Conservation (phyloP, 2,797 vertebrate genomes). For the Characodon lateralis region DNA sequence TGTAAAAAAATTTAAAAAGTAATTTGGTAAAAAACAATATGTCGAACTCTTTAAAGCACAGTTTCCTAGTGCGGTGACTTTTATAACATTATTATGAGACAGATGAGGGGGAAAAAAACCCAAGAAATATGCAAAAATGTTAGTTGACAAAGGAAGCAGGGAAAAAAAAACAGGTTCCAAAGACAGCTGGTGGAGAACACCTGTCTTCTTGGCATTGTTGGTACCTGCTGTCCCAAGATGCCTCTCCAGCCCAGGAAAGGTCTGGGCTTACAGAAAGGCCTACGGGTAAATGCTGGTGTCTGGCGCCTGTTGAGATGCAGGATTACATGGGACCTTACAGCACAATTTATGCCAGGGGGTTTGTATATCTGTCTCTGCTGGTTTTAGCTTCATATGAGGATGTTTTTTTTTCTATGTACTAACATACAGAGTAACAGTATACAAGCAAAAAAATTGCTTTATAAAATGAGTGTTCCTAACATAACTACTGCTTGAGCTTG, state of each 20-base stretch:
- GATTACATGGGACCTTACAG: slow-evolving; percentile 77
- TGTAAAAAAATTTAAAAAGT: neutral
- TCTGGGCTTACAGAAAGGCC: slow-evolving; percentile 74
- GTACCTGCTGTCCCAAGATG: slow-evolving; percentile 73
- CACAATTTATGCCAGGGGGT: slow-evolving; percentile 63
- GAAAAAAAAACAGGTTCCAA: slow-evolving; percentile 42
- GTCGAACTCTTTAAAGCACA: slow-evolving; percentile 7
- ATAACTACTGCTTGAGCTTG: slow-evolving; percentile 3
- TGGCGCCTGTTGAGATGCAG: slow-evolving; percentile 70
- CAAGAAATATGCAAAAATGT: slow-evolving; percentile 40
- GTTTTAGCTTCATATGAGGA: slow-evolving; percentile 57
- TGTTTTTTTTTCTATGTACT: slow-evolving; percentile 15
- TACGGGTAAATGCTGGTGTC: slow-evolving; percentile 76
- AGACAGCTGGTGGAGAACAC: slow-evolving; percentile 81
- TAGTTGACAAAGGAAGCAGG: slow-evolving; percentile 39
- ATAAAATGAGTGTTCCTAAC: slow-evolving; percentile 16
- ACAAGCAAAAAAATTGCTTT: slow-evolving; percentile 28
- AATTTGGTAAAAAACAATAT: neutral
- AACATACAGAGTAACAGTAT: slow-evolving; percentile 33
- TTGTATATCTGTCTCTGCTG: slow-evolving; percentile 58
- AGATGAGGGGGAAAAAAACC: slow-evolving; percentile 34
- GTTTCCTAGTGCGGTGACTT: slow-evolving; percentile 26
- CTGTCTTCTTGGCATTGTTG: slow-evolving; percentile 76
- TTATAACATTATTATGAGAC: slow-evolving; percentile 26
- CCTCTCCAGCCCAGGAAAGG: slow-evolving; percentile 71